Evolutionary conservation across 2,113 vertebrate genomes (phyloP).

Genomic region (Halichoerus grypus): DNA sequence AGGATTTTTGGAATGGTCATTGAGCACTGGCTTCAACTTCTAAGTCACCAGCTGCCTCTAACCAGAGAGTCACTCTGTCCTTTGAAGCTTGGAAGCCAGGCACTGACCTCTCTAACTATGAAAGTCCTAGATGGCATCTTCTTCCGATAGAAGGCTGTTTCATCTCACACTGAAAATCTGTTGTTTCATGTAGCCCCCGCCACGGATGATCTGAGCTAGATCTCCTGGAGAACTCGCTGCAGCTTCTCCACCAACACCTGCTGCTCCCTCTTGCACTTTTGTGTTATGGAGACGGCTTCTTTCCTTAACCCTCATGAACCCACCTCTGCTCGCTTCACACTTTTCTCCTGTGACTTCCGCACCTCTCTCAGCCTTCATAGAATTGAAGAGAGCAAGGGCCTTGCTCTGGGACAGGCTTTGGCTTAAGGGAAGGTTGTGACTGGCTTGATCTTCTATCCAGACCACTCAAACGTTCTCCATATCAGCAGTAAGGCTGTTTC

Average conservation of each 20-base stretch:
- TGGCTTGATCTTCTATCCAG: background rate
- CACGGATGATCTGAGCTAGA: background rate
- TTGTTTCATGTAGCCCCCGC: background rate
- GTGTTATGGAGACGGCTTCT: background rate
- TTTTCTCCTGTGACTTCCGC: background rate
- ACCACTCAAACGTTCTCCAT: background rate
- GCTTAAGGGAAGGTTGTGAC: background rate
- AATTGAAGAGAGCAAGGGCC: background rate
- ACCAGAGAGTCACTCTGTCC: background rate
- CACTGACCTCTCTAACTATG: background rate
- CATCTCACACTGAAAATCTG: background rate
- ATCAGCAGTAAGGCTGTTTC: background rate
- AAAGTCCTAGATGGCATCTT: background rate
- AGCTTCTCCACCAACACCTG: background rate
- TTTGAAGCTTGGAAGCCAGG: background rate
- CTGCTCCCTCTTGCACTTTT: background rate
- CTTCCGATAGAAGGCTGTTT: background rate
- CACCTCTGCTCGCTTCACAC: background rate
- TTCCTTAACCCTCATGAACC: background rate
- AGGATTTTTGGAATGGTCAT: background rate
- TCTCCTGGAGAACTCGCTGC: background rate
- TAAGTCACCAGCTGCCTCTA: background rate
- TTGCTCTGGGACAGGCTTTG: background rate
- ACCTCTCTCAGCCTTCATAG: background rate
- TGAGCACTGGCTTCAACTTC: background rate